These are phyloP conservation scores for Morone saxatilis DNA, from an alignment of 2,113 vertebrate species.

Conservation along the genomic window DNA sequence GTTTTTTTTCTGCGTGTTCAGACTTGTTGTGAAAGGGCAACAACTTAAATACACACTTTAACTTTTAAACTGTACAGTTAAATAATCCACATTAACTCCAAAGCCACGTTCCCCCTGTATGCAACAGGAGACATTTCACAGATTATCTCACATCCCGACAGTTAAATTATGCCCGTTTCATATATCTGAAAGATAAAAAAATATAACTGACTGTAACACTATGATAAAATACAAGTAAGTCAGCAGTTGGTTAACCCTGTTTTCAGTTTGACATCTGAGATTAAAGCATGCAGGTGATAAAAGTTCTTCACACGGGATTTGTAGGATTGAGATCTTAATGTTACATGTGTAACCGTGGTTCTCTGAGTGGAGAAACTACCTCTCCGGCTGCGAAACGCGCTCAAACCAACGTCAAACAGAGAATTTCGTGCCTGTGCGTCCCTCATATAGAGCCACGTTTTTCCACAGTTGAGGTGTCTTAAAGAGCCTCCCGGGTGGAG, in stretches of 20 bases:
- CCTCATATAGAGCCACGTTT: too few relatives aligned
- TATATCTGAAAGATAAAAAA: not conserved
- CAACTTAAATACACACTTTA: not conserved
- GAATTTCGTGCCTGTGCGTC: not conserved
- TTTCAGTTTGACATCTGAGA: slow-evolving; percentile 49
- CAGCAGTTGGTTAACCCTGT: slow-evolving; percentile 39
- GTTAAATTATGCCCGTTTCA: not conserved
- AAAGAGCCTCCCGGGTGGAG: not conserved
- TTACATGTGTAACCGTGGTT: not conserved
- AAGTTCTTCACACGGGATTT: not conserved
- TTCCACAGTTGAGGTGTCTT: too few relatives aligned
- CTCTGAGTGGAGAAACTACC: not conserved
- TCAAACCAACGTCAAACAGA: not conserved
- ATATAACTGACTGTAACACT: slow-evolving; percentile 2
- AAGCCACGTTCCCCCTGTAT: not conserved
- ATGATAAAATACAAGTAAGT: not conserved
- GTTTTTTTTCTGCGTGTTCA: slow-evolving; percentile 5
- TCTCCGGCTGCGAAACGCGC: not conserved
- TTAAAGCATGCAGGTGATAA: slow-evolving; percentile 32
- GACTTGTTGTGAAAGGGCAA: not conserved
- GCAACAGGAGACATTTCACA: slow-evolving; percentile 1
- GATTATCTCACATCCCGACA: fast-evolving
- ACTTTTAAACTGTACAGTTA: too few relatives aligned
- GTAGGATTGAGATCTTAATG: not conserved
- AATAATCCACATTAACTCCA: not conserved